Base-by-base conservation (phyloP, 2,797 vertebrate genomes). In the Pteropus rufus region DNA sequence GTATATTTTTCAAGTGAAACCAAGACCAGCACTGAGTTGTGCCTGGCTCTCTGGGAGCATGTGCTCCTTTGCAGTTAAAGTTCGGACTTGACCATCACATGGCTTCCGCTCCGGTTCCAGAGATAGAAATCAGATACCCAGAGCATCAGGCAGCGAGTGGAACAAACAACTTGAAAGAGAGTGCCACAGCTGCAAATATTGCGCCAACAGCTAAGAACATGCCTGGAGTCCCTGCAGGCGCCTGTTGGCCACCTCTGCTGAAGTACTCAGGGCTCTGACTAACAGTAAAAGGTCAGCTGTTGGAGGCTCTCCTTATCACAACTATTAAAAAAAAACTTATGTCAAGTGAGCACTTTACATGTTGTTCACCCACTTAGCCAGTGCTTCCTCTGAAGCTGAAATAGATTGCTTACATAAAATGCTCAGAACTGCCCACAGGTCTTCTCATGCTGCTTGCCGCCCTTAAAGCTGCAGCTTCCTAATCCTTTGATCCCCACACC, bases 261-360 rank as follows among this genome's bases (percentile, higher is more conserved):
- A 75, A 70, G 41, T 92, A 16, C 83, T 52, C 41, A 8, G 77
- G 65, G 36, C 81, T 88, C 69, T 24, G 69, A 70, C 89, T 95
- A 86, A 94, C 94, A 90, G 89, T 91, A 79, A 96, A 96, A 96
- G 92, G 82, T 79, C 90, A 83, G 76, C 31, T 3, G 26, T 44
- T 58, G 46, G 81, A 95, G 56, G 54, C 83, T 91, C n/a, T 75
- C 88, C 97, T 91, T 92, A 92, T 91, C 92, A 93, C 79, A 64
- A 72, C 90, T 91, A 83, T 86, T 93, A 82, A 4, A 73, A 92
- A 88, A 93, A 96, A 95, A 80, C 87, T 91, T 95, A 95, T 31
- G 86, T 95, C 96, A 96, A 96, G 95, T 93, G 95, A 95, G 82
- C 95, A 89, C 95, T 97, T 97, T 96, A 89, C 97, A 97, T 97